A percentile compares a stretch with the other conserved stretches of the same genome.
Conservation (phyloP, 2,888 invertebrate genomes). For the Dyspetes luteomarginatus region DNA sequence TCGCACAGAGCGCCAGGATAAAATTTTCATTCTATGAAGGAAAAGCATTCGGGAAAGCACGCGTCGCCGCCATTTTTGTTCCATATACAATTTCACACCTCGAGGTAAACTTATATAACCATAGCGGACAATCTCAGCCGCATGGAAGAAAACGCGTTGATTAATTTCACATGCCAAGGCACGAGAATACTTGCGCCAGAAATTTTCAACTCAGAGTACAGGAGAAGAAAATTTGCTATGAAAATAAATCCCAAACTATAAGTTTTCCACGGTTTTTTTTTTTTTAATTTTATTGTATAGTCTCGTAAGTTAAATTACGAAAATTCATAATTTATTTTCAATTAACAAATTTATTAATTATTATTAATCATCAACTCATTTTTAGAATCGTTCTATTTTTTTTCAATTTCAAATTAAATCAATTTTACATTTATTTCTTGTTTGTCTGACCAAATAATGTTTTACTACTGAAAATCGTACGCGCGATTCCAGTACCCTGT, state of each 20-base stretch:
- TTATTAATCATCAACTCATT: not conserved
- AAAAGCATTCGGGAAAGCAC: not conserved
- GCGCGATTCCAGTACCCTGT: no score
- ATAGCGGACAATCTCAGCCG: conserved; percentile 44
- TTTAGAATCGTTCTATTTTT: no score
- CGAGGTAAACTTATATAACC: conserved; percentile 46
- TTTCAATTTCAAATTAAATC: no score
- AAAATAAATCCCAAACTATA: conserved; percentile 17
- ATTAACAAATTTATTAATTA: not conserved
- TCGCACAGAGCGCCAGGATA: not conserved
- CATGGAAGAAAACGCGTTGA: conserved; percentile 39
- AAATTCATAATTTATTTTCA: no score
- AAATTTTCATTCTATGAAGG: conserved; percentile 15
- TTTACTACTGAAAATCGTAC: no score
- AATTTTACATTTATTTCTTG: no score
- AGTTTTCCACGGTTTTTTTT: no score
- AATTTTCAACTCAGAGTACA: conserved; percentile 19
- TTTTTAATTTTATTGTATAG: not conserved
- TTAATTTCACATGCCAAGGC: conserved; percentile 46
- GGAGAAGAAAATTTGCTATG: conserved; percentile 14
- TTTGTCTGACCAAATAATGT: no score
- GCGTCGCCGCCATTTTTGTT: conserved; percentile 7
- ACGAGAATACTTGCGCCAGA: conserved; percentile 43
- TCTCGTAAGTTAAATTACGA: not conserved
- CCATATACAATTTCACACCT: conserved; percentile 48